Evolutionary conservation across 2,888 invertebrate species (phyloP).

Genomic region (Leistus spinibarbis): DNA sequence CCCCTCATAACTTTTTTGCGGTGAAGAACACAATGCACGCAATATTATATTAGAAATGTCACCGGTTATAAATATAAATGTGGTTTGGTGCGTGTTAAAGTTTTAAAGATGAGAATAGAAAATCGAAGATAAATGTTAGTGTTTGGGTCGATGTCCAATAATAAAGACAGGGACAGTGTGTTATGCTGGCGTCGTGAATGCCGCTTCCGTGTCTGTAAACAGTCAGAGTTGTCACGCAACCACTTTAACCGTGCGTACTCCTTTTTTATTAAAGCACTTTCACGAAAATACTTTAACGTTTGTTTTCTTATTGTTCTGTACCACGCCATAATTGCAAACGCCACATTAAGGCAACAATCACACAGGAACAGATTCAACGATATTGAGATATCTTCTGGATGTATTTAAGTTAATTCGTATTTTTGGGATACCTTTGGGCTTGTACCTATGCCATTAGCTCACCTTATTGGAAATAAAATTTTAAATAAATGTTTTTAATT

Average conservation of each 20-base stretch:
- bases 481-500: no score
- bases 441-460: no score
- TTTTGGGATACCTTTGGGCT: no score
- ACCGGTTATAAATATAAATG: constrained; percentile 25
- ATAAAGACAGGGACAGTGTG: constrained; percentile 35
- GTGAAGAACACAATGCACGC: not conserved
- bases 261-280: constrained; percentile 36
- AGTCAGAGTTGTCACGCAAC: constrained; percentile 27
- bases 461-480: no score
- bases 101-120: not conserved
- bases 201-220: constrained; percentile 13
- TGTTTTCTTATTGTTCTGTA: constrained; percentile 20
- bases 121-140: constrained; percentile 21
- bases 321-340: constrained; percentile 17
- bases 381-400: no score
- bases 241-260: constrained; percentile 34
- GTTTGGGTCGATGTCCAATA: constrained; percentile 22
- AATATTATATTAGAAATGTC: constrained; percentile 20
- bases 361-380: not conserved
- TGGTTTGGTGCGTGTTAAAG: constrained; percentile 20
- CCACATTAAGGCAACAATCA: not conserved
- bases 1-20: no score
- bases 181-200: constrained; percentile 30
- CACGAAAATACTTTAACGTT: constrained; percentile 28
- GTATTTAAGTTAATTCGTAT: no score